Base-by-base conservation (phyloP, 2,888 invertebrate genomes). In the Malthinus seriepunctatus region DNA sequence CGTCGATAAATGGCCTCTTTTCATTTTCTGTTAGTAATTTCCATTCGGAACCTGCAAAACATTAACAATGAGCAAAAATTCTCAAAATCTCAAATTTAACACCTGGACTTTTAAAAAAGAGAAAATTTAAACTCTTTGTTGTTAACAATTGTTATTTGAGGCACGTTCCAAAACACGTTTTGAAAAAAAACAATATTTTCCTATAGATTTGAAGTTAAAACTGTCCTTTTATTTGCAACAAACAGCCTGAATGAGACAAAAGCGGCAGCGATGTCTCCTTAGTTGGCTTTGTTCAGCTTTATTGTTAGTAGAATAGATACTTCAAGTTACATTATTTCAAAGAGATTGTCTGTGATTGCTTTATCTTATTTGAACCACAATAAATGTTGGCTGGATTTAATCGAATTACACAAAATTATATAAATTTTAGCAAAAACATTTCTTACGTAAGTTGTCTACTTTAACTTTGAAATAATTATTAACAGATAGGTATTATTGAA, bases 1-100 rank as follows among this genome's bases (percentile, higher is more conserved):
- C 97, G 78, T 97, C 97, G 67, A 97, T 97, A 81, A 97, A 97
- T 23, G 97, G 97, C 73, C 97, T 84, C 80, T 97, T 97, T 75
- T 96, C 95, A 67, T 93, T 90, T 81, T 97, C 97, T 1, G 91
- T 88, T 42, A 97, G 83, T 51, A 93, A 83, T 78, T 97, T 97
- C 97, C 97, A 97, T 83, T 97, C 95, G 9, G 95, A 95, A 67
- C 97, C 89, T 91, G 45, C 60, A 61, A 60, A 32, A 33, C 11
- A 15, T 11, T 12, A 33, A 35, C 32, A 46, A 32, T 46, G 46
- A 12, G 8, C 32, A 46, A 10, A 31, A 46, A 55, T 47, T 32
- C 32, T 39, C 10, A 15, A 48, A 10, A 32, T 38, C 10, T 8
- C 8, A 23, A 32, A 10, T 34, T 23, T 51, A 44, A 39, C 38